These are phyloP conservation scores for Porites rus DNA, from an alignment of 92 coral and sea anemone genomes.

Conservation along the genomic window DNA sequence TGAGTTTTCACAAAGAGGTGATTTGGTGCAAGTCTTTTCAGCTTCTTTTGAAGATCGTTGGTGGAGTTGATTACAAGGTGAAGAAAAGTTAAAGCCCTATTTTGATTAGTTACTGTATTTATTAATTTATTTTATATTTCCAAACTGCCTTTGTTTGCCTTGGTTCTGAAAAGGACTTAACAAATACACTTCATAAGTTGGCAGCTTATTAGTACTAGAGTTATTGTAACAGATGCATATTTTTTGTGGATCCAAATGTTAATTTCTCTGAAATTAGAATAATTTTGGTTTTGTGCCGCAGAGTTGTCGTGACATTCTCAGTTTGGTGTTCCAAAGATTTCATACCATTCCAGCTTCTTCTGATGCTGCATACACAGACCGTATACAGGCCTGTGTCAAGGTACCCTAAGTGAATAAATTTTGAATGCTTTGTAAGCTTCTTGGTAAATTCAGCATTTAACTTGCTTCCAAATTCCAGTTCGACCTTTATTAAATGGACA, in stretches of 20 bases:
- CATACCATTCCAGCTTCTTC: slow-evolving; percentile 77
- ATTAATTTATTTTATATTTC: not conserved
- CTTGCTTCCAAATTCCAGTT: too few relatives aligned
- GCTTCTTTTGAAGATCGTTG: slow-evolving; percentile 73
- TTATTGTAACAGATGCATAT: too few relatives aligned
- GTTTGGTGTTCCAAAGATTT: slow-evolving; percentile 82
- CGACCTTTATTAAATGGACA: too few relatives aligned
- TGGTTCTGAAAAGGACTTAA: too few relatives aligned
- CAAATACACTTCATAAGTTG: too few relatives aligned
- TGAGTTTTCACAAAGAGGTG: slow-evolving; percentile 84
- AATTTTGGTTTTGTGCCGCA: slow-evolving; percentile 15
- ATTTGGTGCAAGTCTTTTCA: slow-evolving; percentile 97
- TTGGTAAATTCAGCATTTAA: too few relatives aligned
- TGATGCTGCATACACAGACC: slow-evolving; percentile 78
- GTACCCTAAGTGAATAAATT: slow-evolving; percentile 33
- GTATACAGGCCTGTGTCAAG: slow-evolving; percentile 84
- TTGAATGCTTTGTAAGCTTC: not conserved
- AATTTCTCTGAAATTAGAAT: not conserved
- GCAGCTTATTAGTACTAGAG: too few relatives aligned
- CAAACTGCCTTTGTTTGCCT: too few relatives aligned
- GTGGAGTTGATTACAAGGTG: slow-evolving; percentile 97
- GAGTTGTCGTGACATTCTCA: slow-evolving; percentile 97
- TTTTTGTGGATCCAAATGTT: too few relatives aligned
- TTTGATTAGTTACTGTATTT: not conserved
- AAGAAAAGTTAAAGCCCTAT: not conserved